These are phyloP conservation scores for Helogale parvula DNA, from an alignment of 2,113 vertebrate genomes.

Conservation along the genomic window DNA sequence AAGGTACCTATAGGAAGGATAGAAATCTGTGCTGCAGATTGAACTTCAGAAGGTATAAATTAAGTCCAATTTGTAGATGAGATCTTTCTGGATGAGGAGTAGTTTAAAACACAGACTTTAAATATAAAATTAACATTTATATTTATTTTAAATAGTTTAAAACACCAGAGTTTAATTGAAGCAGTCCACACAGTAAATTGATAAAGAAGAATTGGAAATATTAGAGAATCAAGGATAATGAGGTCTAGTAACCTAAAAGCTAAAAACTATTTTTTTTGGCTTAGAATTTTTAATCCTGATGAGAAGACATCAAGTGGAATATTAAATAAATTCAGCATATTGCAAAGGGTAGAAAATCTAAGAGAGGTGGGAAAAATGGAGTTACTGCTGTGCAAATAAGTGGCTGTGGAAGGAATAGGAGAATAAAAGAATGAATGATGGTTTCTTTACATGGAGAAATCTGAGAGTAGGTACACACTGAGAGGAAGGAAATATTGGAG, in stretches of 20 bases:
- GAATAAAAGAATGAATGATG: neutral
- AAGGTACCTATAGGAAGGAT: neutral
- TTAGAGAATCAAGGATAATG: neutral
- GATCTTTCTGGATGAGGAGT: neutral
- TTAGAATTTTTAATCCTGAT: neutral
- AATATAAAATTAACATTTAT: too few species aligned
- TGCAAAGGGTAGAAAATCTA: neutral
- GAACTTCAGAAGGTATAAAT: neutral
- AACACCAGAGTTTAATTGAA: neutral
- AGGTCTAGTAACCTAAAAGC: neutral
- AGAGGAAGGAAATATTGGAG: neutral
- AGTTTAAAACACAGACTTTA: too few species aligned
- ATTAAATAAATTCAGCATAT: neutral
- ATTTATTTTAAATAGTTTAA: too few species aligned
- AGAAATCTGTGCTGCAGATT: neutral
- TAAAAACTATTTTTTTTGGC: neutral
- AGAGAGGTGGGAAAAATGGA: neutral
- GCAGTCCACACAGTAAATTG: neutral
- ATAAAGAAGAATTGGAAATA: neutral
- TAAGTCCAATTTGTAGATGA: neutral
- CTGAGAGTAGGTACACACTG: neutral
- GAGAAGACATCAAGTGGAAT: neutral
- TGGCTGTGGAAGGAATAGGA: neutral
- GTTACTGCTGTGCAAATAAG: neutral
- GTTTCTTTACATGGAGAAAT: neutral